Conservation (phyloP, 2,797 vertebrate species). For the Sebastes variabilis region DNA sequence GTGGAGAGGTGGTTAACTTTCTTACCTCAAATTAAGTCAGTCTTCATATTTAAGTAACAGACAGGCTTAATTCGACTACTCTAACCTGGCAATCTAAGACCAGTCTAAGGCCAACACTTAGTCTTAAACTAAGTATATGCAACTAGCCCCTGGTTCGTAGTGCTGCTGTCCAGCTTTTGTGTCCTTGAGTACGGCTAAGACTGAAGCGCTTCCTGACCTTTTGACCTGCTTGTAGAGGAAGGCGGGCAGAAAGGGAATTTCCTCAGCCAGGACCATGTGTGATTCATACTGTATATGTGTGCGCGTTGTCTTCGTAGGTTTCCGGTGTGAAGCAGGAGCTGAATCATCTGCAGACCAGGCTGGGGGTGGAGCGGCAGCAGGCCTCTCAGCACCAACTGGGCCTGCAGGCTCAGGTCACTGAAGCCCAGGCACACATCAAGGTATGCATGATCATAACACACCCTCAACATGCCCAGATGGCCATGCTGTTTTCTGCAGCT, state of each 20-base stretch:
- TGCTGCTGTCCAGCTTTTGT: background rate
- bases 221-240: background rate
- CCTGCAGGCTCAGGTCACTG: conserved; percentile 79
- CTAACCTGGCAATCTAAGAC: no score
- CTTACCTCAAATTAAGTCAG: no score
- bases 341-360: conserved; percentile 64
- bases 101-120: no score
- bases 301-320: conserved; percentile 47
- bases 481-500: background rate
- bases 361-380: conserved; percentile 73
- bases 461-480: background rate
- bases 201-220: background rate
- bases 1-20: no score
- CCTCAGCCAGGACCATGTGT: background rate
- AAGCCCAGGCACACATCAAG: conserved; percentile 79
- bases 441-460: conserved; percentile 42
- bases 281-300: background rate
- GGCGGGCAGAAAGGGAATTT: background rate
- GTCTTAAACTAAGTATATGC: no score
- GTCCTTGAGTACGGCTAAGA: background rate
- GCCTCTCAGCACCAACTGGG: conserved; percentile 79
- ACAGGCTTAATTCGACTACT: no score
- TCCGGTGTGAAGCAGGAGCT: conserved; percentile 71
- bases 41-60: no score
- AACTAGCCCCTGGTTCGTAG: no score